Conservation (phyloP, 2,797 vertebrate species). For the Fundulus diaphanus region DNA sequence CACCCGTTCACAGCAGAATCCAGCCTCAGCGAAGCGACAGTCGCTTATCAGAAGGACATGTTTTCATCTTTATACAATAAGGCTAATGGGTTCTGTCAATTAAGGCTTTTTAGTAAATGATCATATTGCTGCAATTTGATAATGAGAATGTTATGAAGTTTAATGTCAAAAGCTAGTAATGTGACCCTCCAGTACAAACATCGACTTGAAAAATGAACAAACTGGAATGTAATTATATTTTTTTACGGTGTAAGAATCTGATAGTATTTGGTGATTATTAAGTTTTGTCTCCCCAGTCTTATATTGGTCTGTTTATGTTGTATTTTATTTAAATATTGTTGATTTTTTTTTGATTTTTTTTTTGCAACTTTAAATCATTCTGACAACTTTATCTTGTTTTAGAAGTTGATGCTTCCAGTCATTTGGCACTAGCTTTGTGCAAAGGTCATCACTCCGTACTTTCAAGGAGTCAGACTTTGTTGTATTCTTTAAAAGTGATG, state of each 20-base stretch:
- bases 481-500: neutral
- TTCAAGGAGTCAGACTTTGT: neutral
- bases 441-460: neutral
- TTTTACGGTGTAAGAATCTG: neutral
- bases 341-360: too few species aligned
- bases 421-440: neutral
- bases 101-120: constrained; percentile 31
- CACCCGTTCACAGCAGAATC: constrained; percentile 23
- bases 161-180: constrained; percentile 28
- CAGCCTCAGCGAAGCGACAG: constrained; percentile 23
- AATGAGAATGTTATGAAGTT: constrained; percentile 19
- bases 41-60: constrained; percentile 13
- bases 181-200: constrained; percentile 8
- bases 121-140: constrained; percentile 8
- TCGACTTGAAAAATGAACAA: neutral
- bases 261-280: neutral
- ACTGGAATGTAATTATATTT: neutral
- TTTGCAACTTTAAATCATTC: neutral
- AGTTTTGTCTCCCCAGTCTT: neutral
- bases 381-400: neutral
- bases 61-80: constrained; percentile 21
- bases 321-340: neutral
- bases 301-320: neutral
- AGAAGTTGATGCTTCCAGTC: neutral
- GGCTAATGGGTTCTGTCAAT: constrained; percentile 15